These are phyloP conservation scores for Otolemur crassicaudatus DNA, from an alignment of 2,797 vertebrate genomes.

Conservation along the genomic window DNA sequence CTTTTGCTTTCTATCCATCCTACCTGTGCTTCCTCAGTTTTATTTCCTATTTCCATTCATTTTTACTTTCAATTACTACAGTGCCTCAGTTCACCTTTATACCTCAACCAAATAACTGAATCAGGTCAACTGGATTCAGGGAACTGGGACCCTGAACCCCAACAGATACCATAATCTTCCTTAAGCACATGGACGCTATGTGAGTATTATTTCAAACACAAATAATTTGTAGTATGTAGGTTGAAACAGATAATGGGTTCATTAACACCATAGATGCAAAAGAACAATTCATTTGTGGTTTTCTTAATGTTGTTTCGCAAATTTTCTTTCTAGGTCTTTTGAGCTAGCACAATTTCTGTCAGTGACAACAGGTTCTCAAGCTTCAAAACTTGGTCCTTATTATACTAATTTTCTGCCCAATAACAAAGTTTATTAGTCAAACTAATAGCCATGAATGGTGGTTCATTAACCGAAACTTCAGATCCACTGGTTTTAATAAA, in stretches of 20 bases:
- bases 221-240: neutral
- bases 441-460: conserved; percentile 64
- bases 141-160: too few relatives aligned
- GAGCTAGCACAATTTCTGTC: conserved; percentile 42
- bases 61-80: too few relatives aligned
- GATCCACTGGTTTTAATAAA: conserved; percentile 79
- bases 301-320: conserved; percentile 61
- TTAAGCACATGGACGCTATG: neutral
- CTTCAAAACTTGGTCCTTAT: conserved; percentile 73
- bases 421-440: conserved; percentile 81
- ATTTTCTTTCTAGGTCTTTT: conserved; percentile 59
- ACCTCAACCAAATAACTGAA: too few relatives aligned
- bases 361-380: conserved; percentile 39
- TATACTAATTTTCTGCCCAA: conserved; percentile 74
- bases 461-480: conserved; percentile 82
- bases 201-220: neutral
- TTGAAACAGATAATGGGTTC: neutral
- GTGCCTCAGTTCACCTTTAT: too few relatives aligned
- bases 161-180: neutral
- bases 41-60: too few relatives aligned
- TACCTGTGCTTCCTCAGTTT: too few relatives aligned
- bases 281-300: conserved; percentile 65
- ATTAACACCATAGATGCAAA: neutral
- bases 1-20: too few relatives aligned
- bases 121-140: too few relatives aligned